Base-by-base conservation (phyloP, 2,113 vertebrate genomes). In the Apteryx mantelli region DNA sequence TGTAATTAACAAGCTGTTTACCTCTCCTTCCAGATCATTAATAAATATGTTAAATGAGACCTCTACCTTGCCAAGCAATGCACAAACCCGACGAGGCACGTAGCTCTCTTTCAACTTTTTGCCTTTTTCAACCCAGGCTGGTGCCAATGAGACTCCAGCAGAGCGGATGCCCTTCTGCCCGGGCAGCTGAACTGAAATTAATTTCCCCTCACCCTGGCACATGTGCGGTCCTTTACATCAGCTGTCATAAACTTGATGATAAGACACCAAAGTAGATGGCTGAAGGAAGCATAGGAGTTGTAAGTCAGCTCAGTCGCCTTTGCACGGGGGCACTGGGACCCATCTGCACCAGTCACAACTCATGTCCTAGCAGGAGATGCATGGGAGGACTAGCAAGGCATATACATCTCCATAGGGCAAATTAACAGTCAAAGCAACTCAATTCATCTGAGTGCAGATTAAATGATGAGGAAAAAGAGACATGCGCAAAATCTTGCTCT, bases 1-100 rank as follows among this genome's bases (percentile, higher is more conserved):
- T 89, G 92, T 91, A 93, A 97, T 97, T 97, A 96, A 96, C 96
- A 95, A 96, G 88, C 95, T 96, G 97, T 95, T 97, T 95, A 89
- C 95, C 65, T 94, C 96, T 76, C 58, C 90, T 96, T 96, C 68
- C 61, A 93, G 73, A 88, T 91, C 95, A 93, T 97, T 97, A 95
- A 97, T 95, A 95, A 94, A 94, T 89, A 73, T n/a, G 42, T 93
- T 94, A 93, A 96, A 96, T 17, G 28, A 96, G 85, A 86, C 76
- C 0, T 1, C 82, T 94, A 91, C 93, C 87, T 97, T 86, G 82
- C 89, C 52, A 60, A 95, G 86, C 58, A 48, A 65, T 28, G 94
- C 88, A 93, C 94, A 91, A 93, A 40, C 15, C 75, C 64, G 80
- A 88, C 63, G 50, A 94, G 38, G 52, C 79, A 75, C 36, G 2